These are phyloP conservation scores for Ophion slaviceki DNA, from an alignment of 2,888 invertebrate genomes.

Conservation along the genomic window DNA sequence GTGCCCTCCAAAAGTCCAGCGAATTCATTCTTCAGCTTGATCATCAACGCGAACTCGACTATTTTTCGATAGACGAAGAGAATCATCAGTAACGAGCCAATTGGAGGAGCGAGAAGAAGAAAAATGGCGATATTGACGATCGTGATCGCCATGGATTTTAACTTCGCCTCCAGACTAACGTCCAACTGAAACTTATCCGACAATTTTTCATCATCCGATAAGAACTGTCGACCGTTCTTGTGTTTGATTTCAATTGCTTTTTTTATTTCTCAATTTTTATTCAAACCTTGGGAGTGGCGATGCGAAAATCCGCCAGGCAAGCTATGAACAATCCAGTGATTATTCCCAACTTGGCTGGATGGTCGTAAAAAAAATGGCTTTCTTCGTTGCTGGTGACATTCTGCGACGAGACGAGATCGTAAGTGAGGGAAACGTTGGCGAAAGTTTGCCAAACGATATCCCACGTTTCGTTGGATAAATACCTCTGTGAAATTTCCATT, in stretches of 20 bases:
- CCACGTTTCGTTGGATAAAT: conserved; percentile 58
- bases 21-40: conserved; percentile 80
- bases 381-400: conserved; percentile 61
- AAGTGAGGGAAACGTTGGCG: conserved; percentile 66
- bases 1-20: conserved; percentile 84
- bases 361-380: conserved; percentile 51
- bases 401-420: conserved; percentile 62
- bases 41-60: conserved; percentile 68
- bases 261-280: not conserved
- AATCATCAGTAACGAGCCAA: conserved; percentile 53
- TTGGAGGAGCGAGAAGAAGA: conserved; percentile 67
- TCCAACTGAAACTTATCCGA: conserved; percentile 58
- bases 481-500: conserved; percentile 52
- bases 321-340: conserved; percentile 75
- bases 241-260: not conserved
- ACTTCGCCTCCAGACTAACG: conserved; percentile 50
- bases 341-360: conserved; percentile 73
- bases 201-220: not conserved
- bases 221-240: not conserved
- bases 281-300: conserved; percentile 61
- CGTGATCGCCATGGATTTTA: conserved; percentile 57
- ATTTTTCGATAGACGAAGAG: conserved; percentile 70
- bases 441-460: conserved; percentile 66
- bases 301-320: conserved; percentile 61
- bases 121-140: conserved; percentile 66